Evolutionary conservation across 2,888 invertebrate species (phyloP).

Genomic region (Opisthograptis luteolata): DNA sequence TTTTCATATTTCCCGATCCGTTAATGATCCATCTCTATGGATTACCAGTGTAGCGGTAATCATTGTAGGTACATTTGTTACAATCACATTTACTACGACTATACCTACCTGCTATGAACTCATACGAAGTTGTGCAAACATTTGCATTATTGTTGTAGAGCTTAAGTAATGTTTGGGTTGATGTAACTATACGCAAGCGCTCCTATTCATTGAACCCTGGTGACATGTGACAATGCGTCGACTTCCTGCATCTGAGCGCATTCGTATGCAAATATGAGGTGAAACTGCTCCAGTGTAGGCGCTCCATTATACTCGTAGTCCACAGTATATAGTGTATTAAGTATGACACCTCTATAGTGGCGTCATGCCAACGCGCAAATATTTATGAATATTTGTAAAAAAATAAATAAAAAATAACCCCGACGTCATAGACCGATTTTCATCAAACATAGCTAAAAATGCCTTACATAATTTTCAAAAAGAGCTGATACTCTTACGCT

Average conservation of each 20-base stretch:
- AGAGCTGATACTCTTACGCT: too few relatives aligned
- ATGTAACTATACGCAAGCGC: constrained; percentile 17
- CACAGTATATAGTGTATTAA: constrained; percentile 6
- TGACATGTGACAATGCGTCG: constrained; percentile 34
- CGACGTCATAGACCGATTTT: too few relatives aligned
- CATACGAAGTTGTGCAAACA: constrained; percentile 7
- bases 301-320: constrained; percentile 20
- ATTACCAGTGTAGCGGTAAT: too few relatives aligned
- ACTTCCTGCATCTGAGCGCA: constrained; percentile 44
- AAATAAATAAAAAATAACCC: too few relatives aligned
- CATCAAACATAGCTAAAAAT: too few relatives aligned
- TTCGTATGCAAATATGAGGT: constrained; percentile 54
- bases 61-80: constrained; percentile 21
- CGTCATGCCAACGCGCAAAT: neutral
- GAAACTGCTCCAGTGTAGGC: constrained; percentile 44
- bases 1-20: too few relatives aligned
- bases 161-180: constrained; percentile 10
- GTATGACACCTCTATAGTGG: too few relatives aligned
- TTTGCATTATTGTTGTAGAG: constrained; percentile 9
- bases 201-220: constrained; percentile 29
- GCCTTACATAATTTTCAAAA: too few relatives aligned
- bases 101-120: constrained; percentile 12
- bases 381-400: too few relatives aligned
- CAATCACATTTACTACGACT: too few relatives aligned
- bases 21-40: too few relatives aligned